Evolutionary conservation across 2,888 invertebrate species (phyloP).

Genomic region (Mesoligia furuncula): DNA sequence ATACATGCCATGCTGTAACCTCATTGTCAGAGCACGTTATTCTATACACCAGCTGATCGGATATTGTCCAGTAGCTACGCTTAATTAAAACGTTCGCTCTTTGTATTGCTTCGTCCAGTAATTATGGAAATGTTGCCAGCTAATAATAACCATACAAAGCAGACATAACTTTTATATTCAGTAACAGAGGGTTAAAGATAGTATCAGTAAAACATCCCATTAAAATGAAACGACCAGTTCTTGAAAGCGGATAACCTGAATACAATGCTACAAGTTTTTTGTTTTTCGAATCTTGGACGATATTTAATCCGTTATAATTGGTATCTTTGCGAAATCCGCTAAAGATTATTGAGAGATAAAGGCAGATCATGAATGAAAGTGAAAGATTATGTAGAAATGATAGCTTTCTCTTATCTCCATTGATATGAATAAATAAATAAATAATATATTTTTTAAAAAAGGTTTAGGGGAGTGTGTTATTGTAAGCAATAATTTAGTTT

Average conservation of each 20-base stretch:
- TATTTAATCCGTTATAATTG: neutral
- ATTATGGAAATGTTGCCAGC: slow-evolving; percentile 20
- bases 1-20: neutral
- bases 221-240: slow-evolving; percentile 28
- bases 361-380: neutral
- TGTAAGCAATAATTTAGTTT: neutral
- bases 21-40: neutral
- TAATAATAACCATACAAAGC: neutral
- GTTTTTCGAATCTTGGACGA: neutral
- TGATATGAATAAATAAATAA: neutral
- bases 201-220: slow-evolving; percentile 35
- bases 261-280: slow-evolving; percentile 41
- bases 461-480: too few relatives aligned
- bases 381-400: neutral
- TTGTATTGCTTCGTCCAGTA: slow-evolving; percentile 4
- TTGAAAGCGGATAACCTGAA: slow-evolving; percentile 26
- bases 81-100: slow-evolving; percentile 1
- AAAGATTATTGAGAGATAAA: neutral
- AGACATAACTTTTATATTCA: neutral
- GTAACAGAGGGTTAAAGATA: slow-evolving; percentile 10
- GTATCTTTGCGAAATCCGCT: neutral
- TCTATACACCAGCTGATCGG: slow-evolving; percentile 24
- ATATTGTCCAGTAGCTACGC: slow-evolving; percentile 3
- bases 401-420: neutral
- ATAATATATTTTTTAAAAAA: neutral